A percentile compares a stretch with the other conserved stretches of the same genome.
Evolutionary conservation across 1,140 invertebrate genomes (phyloP).

Genomic region (Drosophila takahashii): DNA sequence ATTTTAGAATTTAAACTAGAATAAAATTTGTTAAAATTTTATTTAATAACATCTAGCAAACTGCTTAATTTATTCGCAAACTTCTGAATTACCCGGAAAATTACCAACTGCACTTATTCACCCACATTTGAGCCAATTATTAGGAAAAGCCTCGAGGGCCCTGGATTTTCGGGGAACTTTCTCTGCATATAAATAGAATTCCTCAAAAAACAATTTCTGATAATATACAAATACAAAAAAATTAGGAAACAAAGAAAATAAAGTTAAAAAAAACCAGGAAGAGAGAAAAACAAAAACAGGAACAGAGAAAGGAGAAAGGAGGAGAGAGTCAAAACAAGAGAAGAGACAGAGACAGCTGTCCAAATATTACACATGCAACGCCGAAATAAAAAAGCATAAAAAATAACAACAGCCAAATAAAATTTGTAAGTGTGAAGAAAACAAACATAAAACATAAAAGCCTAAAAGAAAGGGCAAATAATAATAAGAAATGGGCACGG

Average conservation of each 20-base stretch:
- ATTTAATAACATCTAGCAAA: too few relatives aligned
- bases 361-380: constrained; percentile 74
- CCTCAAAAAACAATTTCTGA: constrained; percentile 1
- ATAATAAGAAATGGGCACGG: constrained; percentile 47
- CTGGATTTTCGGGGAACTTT: constrained; percentile 4
- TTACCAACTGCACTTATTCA: not conserved
- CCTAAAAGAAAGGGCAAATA: constrained; percentile 42
- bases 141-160: not conserved
- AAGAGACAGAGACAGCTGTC: constrained; percentile 48
- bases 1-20: too few relatives aligned
- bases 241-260: not conserved
- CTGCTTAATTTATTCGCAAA: not conserved
- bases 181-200: not conserved
- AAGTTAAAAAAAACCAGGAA: constrained; percentile 2
- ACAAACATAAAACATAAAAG: constrained; percentile 60
- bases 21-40: too few relatives aligned
- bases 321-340: constrained; percentile 13
- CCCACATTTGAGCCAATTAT: constrained; percentile 3
- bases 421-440: constrained; percentile 69
- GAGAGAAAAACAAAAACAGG: constrained; percentile 21
- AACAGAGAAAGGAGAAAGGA: constrained; percentile 3
- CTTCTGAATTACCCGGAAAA: not conserved
- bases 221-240: constrained; percentile 11
- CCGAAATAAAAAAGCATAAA: constrained; percentile 7
- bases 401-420: constrained; percentile 15